Percentiles rank a stretch among this genome's conserved stretches.
Evolutionary conservation across 2,797 vertebrate species (phyloP).

Genomic region (Coluber constrictor): DNA sequence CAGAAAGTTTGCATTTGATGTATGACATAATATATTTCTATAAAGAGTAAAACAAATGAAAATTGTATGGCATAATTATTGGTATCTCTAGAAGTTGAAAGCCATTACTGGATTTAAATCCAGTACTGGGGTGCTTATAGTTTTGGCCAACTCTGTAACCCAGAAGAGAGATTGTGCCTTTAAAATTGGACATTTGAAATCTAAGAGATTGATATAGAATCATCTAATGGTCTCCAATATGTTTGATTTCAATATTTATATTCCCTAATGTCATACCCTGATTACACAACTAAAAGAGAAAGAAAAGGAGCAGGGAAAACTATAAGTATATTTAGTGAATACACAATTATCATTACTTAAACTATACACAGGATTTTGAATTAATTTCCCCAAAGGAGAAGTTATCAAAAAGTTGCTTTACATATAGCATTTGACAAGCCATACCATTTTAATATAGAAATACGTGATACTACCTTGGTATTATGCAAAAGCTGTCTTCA

Average conservation of each 20-base stretch:
- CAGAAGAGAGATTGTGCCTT: not conserved
- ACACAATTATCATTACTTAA: not conserved
- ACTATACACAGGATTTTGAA: not conserved
- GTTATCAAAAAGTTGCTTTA: not conserved
- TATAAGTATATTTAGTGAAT: not conserved
- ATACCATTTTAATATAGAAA: not conserved
- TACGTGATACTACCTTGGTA: slow-evolving; percentile 64
- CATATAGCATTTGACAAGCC: not conserved
- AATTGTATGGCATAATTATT: not conserved
- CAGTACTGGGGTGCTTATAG: not conserved
- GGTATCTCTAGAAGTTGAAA: not conserved
- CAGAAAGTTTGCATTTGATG: not conserved
- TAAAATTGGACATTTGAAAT: not conserved
- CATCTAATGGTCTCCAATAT: not conserved
- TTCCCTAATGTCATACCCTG: not conserved
- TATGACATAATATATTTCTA: not conserved
- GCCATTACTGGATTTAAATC: not conserved
- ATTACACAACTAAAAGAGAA: not conserved
- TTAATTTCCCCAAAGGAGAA: not conserved
- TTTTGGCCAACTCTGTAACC: not conserved
- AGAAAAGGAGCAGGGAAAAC: not conserved
- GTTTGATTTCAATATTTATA: not conserved
- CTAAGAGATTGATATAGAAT: not conserved
- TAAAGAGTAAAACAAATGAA: not conserved
- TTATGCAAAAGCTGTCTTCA: slow-evolving; percentile 55